A percentile compares a stretch with the other conserved stretches of the same genome.
Evolutionary conservation across 2,797 vertebrate species (phyloP).

Genomic region (Macrochelys suwanniensis): DNA sequence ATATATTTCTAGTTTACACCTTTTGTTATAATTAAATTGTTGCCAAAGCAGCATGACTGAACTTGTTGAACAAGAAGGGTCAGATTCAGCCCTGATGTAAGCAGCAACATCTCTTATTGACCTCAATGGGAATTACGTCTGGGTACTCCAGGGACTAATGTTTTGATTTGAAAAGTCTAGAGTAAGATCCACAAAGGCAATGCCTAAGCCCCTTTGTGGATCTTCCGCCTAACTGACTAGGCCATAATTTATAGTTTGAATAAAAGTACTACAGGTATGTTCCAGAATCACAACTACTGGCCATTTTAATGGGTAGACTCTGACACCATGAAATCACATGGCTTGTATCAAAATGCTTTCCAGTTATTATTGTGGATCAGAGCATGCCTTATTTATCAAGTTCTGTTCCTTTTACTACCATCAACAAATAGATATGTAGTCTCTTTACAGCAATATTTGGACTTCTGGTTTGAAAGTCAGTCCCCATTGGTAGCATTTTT

Average conservation of each 20-base stretch:
- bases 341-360: constrained; percentile 51
- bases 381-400: background rate
- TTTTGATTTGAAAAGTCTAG: background rate
- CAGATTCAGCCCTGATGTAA: background rate
- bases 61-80: background rate
- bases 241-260: background rate
- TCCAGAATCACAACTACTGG: background rate
- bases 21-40: background rate
- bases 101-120: background rate
- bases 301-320: constrained; percentile 38
- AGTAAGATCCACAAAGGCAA: background rate
- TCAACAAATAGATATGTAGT: background rate
- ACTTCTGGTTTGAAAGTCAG: constrained; percentile 38
- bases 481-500: constrained; percentile 22
- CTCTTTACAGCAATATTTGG: background rate
- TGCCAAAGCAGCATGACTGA: background rate
- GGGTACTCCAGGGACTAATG: background rate
- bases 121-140: background rate
- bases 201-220: background rate
- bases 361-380: background rate
- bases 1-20: background rate
- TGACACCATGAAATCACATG: constrained; percentile 11
- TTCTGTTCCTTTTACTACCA: constrained; percentile 40
- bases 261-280: accelerated
- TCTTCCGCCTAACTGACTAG: background rate